A percentile compares a stretch with the other conserved stretches of the same genome.
These are phyloP conservation scores for Aurelia aurita complex sp. Pacific DNA, from an alignment of 30 jellyfish, hydroid and myxozoan species.

Conservation along the genomic window DNA sequence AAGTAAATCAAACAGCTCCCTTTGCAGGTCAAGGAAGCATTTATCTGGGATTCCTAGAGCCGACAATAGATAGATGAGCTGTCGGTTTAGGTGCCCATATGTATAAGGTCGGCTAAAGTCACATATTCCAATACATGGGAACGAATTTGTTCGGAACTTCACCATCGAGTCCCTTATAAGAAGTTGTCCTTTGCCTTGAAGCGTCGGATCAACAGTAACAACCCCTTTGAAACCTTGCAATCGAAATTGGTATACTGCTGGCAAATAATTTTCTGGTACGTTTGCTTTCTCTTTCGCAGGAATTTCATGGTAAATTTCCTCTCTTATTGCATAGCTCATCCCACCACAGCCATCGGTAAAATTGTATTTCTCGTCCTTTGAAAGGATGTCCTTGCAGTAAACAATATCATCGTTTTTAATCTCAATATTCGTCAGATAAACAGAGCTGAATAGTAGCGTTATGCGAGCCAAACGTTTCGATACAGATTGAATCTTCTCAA, in stretches of 20 bases:
- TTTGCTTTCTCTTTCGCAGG: constrained; percentile 9
- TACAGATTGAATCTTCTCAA: constrained; percentile 22
- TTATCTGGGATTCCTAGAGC: constrained; percentile 38
- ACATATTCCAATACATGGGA: constrained; percentile 14
- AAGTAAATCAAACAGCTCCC: constrained; percentile 8
- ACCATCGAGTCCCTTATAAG: constrained; percentile 21
- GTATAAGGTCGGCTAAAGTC: constrained; percentile 39
- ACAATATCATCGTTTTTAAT: not conserved
- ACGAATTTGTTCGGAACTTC: constrained; percentile 14
- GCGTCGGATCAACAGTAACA: constrained; percentile 19
- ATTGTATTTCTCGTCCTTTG: constrained; percentile 12
- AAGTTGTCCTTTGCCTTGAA: not conserved
- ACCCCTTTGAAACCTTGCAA: constrained; percentile 39
- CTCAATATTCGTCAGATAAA: constrained; percentile 6
- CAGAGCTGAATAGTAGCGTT: constrained; percentile 36
- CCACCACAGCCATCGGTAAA: constrained; percentile 51
- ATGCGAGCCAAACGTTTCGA: constrained; percentile 46
- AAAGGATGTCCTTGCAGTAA: not conserved
- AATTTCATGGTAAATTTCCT: not conserved
- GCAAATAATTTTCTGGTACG: constrained; percentile 14
- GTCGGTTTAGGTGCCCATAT: constrained; percentile 30
- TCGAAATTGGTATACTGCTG: constrained; percentile 33
- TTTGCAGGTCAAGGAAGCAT: constrained; percentile 8
- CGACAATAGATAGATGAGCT: constrained; percentile 16
- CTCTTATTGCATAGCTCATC: not conserved